These are phyloP conservation scores for Passer domesticus DNA, from an alignment of 2,113 vertebrate genomes.

Conservation along the genomic window DNA sequence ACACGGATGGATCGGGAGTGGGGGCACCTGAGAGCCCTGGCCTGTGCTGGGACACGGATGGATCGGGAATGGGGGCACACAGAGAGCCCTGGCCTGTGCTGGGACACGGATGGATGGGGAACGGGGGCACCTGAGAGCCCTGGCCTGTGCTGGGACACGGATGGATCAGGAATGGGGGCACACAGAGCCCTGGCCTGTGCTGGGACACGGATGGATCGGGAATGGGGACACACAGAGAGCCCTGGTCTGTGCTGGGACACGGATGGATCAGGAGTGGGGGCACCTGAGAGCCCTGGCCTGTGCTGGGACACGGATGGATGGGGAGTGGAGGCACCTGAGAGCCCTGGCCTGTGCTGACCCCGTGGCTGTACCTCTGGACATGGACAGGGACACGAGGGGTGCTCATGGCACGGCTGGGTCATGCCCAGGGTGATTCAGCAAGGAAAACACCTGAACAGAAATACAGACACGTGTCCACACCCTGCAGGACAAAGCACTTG, in stretches of 20 bases:
- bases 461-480: fast-evolving
- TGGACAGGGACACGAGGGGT: not conserved
- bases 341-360: not conserved
- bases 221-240: not conserved
- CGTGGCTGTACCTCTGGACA: not conserved
- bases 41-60: fast-evolving
- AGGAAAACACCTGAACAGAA: fast-evolving
- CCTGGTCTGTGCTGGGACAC: not conserved
- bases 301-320: not conserved
- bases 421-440: not conserved
- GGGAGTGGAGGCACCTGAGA: not conserved
- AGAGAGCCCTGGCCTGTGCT: fast-evolving
- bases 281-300: not conserved
- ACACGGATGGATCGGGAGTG: fast-evolving
- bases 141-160: fast-evolving
- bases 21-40: not conserved
- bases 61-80: fast-evolving
- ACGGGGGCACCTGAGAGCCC: not conserved
- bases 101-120: not conserved
- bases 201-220: not conserved
- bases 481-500: fast-evolving
- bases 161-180: not conserved
- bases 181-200: fast-evolving
- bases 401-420: fast-evolving
- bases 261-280: fast-evolving